Percentiles rank a stretch among this genome's conserved stretches.
Conservation (phyloP, 2,888 invertebrate species). For the Pediacus dermestoides region DNA sequence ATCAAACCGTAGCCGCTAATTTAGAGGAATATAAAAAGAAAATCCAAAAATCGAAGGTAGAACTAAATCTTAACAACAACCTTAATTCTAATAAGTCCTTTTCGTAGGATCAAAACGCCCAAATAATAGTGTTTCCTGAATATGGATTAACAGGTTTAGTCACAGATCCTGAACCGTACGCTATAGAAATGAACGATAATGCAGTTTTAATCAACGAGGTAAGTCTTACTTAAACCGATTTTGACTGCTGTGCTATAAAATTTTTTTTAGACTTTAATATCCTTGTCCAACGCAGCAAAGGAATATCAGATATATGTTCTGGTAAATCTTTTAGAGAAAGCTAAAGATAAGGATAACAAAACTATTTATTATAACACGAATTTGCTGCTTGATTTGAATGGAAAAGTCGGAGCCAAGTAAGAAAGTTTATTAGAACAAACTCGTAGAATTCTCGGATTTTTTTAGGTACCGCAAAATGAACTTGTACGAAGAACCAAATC, state of each 20-base stretch:
- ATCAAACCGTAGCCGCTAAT: conserved; percentile 27
- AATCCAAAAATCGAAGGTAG: conserved; percentile 27
- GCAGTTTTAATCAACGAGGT: no score
- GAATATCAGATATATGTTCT: conserved; percentile 27
- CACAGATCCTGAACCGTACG: conserved; percentile 23
- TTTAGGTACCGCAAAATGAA: conserved; percentile 35
- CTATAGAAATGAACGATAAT: no score
- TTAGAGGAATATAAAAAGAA: conserved; percentile 26
- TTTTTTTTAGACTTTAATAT: conserved; percentile 22
- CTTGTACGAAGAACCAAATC: conserved; percentile 25
- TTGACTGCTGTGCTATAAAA: no score
- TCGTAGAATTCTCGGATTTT: conserved; percentile 7
- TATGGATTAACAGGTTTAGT: conserved; percentile 31
- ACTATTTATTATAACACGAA: conserved; percentile 30
- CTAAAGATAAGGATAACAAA: conserved; percentile 18
- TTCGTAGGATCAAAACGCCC: conserved; percentile 18
- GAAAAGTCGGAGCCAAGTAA: conserved; percentile 27
- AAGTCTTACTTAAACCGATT: no score
- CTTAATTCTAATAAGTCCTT: conserved; percentile 2
- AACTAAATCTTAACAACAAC: conserved; percentile 5
- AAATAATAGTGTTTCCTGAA: conserved; percentile 36
- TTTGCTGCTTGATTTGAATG: conserved; percentile 27
- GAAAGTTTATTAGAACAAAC: conserved; percentile 9
- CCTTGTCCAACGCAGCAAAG: conserved; percentile 25
- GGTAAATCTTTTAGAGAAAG: conserved; percentile 28